phyloP scores from a whole-genome alignment of 2,113 vertebrate species.

The Chionomys nivalis region DNA sequence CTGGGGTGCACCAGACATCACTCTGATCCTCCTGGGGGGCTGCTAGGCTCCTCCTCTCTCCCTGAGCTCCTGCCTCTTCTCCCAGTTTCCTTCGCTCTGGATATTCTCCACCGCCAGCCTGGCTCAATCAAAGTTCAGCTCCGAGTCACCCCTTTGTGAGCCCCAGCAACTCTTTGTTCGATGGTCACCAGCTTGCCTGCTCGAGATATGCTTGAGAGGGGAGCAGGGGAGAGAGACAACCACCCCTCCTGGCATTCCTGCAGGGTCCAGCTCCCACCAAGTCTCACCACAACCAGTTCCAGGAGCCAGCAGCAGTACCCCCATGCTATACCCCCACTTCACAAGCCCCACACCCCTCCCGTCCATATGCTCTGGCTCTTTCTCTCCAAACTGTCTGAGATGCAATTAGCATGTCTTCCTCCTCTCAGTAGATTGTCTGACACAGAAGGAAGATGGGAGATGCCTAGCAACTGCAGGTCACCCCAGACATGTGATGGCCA shows the following conservation, averaged over 20 bases:
- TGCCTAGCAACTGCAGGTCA: not conserved
- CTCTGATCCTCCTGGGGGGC: not conserved
- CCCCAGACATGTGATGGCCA: not conserved
- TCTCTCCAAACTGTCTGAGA: slow-evolving; percentile 79
- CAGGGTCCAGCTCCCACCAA: not conserved
- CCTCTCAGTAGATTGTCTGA: slow-evolving; percentile 75
- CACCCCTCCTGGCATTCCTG: not conserved
- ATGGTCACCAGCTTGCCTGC: rapidly evolving
- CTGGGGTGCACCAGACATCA: not conserved
- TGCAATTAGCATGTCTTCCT: slow-evolving; percentile 81
- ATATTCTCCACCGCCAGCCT: not conserved
- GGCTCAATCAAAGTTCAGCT: not conserved
- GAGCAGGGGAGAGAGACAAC: rapidly evolving
- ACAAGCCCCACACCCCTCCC: slow-evolving; percentile 62
- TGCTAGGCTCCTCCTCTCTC: not conserved
- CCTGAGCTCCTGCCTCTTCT: not conserved
- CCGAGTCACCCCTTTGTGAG: not conserved
- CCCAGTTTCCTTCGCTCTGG: not conserved
- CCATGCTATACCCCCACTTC: not conserved
- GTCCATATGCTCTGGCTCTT: slow-evolving; percentile 64
- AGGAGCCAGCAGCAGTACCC: not conserved
- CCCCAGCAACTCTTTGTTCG: not conserved
- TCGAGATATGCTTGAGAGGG: rapidly evolving
- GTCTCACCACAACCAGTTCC: not conserved
- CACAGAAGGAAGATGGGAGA: slow-evolving; percentile 12